phyloP scores from a whole-genome alignment of 2,888 invertebrate species.

The Escarpia spicata region DNA sequence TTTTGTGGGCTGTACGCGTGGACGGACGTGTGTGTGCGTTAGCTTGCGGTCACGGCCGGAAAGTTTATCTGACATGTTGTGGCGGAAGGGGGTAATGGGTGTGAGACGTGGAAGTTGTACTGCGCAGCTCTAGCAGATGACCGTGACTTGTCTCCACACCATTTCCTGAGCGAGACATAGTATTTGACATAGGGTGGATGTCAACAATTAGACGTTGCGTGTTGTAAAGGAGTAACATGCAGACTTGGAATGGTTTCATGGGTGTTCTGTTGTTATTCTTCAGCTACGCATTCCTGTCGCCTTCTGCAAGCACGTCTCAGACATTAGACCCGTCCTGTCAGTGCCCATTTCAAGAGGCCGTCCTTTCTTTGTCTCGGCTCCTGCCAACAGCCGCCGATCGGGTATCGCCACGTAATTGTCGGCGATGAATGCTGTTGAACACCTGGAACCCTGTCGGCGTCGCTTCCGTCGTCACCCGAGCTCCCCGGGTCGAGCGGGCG shows the following conservation, averaged over 20 bases:
- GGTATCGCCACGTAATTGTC: neutral
- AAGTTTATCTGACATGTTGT: neutral
- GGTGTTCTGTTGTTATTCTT: neutral
- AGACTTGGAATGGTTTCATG: neutral
- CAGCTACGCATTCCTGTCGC: neutral
- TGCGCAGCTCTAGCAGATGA: neutral
- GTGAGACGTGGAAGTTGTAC: neutral
- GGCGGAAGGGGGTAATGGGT: neutral
- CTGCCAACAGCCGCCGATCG: neutral
- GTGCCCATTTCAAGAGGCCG: constrained; percentile 5
- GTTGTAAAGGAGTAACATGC: neutral
- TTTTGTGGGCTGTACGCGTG: neutral
- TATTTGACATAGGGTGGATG: neutral
- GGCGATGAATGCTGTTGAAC: constrained; percentile 5
- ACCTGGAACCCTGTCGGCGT: neutral
- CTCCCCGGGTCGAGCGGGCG: constrained; percentile 9
- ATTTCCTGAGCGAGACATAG: neutral
- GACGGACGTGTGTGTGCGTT: neutral
- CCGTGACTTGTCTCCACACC: neutral
- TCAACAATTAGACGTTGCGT: neutral
- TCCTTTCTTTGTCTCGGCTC: neutral
- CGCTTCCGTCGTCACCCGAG: constrained; percentile 16
- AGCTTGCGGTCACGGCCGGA: neutral
- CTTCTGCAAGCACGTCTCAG: neutral
- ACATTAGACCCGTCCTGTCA: neutral